Base-by-base conservation (phyloP, 2,113 vertebrate species). In the Grantiella picta region DNA sequence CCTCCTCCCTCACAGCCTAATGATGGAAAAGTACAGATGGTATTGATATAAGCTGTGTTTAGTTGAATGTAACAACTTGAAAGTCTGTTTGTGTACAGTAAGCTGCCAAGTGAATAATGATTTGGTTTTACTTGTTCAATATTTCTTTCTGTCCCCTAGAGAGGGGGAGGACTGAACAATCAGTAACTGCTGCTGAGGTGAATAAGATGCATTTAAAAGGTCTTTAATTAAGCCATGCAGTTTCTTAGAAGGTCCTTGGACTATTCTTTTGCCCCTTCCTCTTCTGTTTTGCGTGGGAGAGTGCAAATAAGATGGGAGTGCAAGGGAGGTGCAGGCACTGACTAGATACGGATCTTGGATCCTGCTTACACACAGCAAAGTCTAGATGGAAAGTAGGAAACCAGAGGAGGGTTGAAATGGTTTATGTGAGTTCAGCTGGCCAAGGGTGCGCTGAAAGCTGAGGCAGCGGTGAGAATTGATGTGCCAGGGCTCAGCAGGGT, bases 1-100 rank as follows among this genome's bases (percentile, higher is more conserved):
- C 40, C 33, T 86, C 27, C 20, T 71, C 63, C 47, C 42, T 83
- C 3, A 2, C 11, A 79, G 81, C 31, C 57, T 92, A 68, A 73
- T 70, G 44, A 78, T 0, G 2, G 90, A 81, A 92, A 68, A 28
- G 50, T 59, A 31, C 47, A 77, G 68, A 61, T 82, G 57, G 68
- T 84, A 78, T 23, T 89, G 81, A 59, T 90, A 57, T 8, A 66
- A 90, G 22, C 80, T 86, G 5, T 63, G 49, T 94, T 94, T 89
- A 84, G 72, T 36, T n/a, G 47, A 86, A 75, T 54, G 47, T 83
- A 73, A 68, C 54, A 77, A 19, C 64, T 83, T 69, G 63, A 83
- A 86, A 73, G 71, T 35, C 50, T 1, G 2, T 82, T 72, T 69
- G 54, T 86, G 44, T 82, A 47, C 69, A 72, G 70, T 47, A 78